phyloP scores from a whole-genome alignment of 2,797 vertebrate species.

The Notolabrus celidotus region DNA sequence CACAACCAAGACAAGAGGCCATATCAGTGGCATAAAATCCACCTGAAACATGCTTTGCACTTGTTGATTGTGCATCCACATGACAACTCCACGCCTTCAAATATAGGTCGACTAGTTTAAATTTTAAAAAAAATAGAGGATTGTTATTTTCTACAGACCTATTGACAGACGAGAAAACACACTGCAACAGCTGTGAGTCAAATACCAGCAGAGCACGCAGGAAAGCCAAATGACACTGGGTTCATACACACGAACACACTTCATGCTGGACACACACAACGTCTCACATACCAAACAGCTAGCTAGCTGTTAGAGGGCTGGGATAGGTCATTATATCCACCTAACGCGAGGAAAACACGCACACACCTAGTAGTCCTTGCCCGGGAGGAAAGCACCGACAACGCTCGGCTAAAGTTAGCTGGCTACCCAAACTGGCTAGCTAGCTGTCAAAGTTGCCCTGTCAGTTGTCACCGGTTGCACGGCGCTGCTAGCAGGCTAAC shows the following conservation, averaged over 20 bases:
- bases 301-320: conserved; percentile 70
- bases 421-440: conserved; percentile 74
- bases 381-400: conserved; percentile 47
- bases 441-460: conserved; percentile 85
- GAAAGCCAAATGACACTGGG: conserved; percentile 70
- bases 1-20: conserved; percentile 19
- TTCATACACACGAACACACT: conserved; percentile 42
- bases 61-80: conserved; percentile 77
- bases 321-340: conserved; percentile 55
- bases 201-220: conserved; percentile 71
- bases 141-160: conserved; percentile 49
- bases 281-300: conserved; percentile 76
- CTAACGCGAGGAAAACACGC: conserved; percentile 34
- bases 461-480: conserved; percentile 83
- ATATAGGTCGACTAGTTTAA: conserved; percentile 13
- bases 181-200: conserved; percentile 82
- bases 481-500: conserved; percentile 78
- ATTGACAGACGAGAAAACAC: conserved; percentile 80
- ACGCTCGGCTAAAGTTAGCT: conserved; percentile 74
- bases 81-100: conserved; percentile 36
- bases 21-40: conserved; percentile 37
- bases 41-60: conserved; percentile 71
- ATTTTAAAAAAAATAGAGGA: not conserved
- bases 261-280: conserved; percentile 67
- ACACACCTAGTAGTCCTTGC: conserved; percentile 43